These are phyloP conservation scores for Sympetrum striolatum DNA, from an alignment of 2,888 invertebrate genomes.

Conservation along the genomic window DNA sequence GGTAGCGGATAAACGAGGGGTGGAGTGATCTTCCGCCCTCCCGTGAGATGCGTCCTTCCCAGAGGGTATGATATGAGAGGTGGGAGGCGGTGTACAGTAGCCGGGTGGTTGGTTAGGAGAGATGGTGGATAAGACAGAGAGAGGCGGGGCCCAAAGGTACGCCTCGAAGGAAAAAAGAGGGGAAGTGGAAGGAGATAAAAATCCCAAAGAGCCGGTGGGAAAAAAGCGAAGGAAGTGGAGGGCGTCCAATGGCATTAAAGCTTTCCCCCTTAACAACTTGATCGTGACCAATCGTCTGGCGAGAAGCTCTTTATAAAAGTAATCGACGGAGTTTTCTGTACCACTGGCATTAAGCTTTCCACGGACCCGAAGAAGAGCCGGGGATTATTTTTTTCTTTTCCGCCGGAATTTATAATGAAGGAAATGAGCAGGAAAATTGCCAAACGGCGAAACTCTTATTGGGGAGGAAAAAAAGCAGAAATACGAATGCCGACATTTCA, in stretches of 20 bases:
- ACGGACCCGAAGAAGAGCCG: neutral
- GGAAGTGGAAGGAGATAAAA: conserved; percentile 13
- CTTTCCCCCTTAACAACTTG: conserved; percentile 26
- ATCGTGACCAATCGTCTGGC: conserved; percentile 41
- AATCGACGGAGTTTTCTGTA: conserved; percentile 40
- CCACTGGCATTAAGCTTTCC: conserved; percentile 27
- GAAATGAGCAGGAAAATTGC: conserved; percentile 13
- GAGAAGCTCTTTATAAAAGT: conserved; percentile 42
- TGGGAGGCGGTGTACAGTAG: conserved; percentile 26
- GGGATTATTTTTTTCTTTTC: neutral
- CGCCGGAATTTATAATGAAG: conserved; percentile 36
- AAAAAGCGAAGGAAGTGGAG: conserved; percentile 9
- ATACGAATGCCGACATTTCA: neutral
- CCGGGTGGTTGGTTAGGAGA: conserved; percentile 11
- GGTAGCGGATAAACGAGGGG: conserved; percentile 32
- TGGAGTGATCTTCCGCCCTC: neutral
- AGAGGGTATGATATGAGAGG: neutral
- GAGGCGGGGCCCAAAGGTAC: neutral
- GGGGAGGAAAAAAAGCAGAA: neutral
- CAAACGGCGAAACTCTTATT: neutral
- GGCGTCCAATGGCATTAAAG: conserved; percentile 28
- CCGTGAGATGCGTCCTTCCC: conserved; percentile 14
- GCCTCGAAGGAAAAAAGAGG: neutral
- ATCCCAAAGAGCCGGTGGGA: conserved; percentile 34
- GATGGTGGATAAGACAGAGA: conserved; percentile 3